Conservation (phyloP, 2,113 vertebrate species). For the Bubo bubo region DNA sequence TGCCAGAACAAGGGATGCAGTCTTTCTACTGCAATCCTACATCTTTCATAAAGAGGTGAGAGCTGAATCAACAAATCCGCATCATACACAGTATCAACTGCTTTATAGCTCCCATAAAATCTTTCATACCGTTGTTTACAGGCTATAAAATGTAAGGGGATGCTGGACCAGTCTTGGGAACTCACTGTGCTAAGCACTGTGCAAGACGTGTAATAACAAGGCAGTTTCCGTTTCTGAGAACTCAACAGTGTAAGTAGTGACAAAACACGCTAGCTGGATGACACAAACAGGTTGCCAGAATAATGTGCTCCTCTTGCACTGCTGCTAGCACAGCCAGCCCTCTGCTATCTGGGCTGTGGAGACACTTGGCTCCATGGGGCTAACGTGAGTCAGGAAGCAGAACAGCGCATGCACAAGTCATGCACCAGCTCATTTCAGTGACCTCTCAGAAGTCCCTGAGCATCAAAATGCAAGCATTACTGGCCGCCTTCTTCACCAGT, state of each 20-base stretch:
- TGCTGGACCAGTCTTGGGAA: background rate
- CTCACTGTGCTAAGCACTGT: background rate
- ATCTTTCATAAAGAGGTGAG: background rate
- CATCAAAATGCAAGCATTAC: background rate
- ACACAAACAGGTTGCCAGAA: background rate
- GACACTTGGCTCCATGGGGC: background rate
- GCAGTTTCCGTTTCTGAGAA: background rate
- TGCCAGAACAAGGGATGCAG: background rate
- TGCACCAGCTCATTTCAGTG: background rate
- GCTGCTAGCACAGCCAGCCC: background rate
- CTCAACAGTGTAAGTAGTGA: background rate
- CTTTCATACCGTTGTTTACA: background rate
- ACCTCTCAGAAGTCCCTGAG: background rate
- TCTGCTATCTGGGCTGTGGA: fast-evolving
- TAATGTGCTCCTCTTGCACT: too few species aligned
- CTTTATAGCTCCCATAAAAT: background rate
- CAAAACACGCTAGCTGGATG: background rate
- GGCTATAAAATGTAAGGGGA: background rate
- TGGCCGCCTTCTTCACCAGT: background rate
- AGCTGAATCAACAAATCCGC: background rate
- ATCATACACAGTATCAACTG: background rate
- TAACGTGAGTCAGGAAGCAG: too few species aligned
- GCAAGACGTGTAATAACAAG: background rate
- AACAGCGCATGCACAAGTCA: too few species aligned
- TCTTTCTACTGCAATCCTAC: background rate